phyloP scores from a whole-genome alignment of 2,888 invertebrate genomes.

The Acholoe squamosa region DNA sequence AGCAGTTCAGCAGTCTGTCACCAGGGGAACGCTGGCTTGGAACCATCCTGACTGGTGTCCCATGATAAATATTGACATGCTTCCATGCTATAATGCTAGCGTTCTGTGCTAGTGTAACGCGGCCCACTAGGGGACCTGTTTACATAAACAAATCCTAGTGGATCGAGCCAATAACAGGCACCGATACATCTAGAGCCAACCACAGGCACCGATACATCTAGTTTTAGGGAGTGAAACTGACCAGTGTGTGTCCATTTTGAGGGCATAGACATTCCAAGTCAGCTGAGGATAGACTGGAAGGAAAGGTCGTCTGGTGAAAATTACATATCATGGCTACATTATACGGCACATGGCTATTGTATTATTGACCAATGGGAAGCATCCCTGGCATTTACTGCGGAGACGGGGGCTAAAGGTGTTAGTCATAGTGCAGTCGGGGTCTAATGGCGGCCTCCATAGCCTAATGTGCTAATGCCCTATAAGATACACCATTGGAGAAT shows the following conservation, averaged over 20 bases:
- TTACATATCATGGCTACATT: too few species aligned
- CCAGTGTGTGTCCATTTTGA: background rate
- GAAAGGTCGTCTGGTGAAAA: too few species aligned
- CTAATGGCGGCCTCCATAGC: too few species aligned
- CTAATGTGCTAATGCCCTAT: too few species aligned
- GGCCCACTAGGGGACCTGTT: background rate
- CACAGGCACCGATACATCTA: background rate
- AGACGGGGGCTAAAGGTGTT: too few species aligned
- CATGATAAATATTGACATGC: conserved; percentile 49
- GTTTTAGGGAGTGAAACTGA: background rate
- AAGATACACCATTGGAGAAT: too few species aligned
- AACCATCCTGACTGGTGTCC: conserved; percentile 36
- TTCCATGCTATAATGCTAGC: conserved; percentile 42
- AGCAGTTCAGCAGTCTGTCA: conserved; percentile 33
- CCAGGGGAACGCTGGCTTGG: conserved; percentile 19
- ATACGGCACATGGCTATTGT: too few species aligned
- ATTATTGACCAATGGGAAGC: too few species aligned
- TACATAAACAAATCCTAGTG: conserved; percentile 31
- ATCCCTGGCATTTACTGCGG: too few species aligned
- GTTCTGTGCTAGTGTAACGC: background rate
- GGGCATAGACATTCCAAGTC: background rate
- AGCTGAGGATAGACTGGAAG: conserved; percentile 2
- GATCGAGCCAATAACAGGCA: background rate
- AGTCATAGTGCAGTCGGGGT: too few species aligned
- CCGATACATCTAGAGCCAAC: conserved; percentile 4